Conservation (phyloP, 2,888 invertebrate species). For the Micropterix aruncella region DNA sequence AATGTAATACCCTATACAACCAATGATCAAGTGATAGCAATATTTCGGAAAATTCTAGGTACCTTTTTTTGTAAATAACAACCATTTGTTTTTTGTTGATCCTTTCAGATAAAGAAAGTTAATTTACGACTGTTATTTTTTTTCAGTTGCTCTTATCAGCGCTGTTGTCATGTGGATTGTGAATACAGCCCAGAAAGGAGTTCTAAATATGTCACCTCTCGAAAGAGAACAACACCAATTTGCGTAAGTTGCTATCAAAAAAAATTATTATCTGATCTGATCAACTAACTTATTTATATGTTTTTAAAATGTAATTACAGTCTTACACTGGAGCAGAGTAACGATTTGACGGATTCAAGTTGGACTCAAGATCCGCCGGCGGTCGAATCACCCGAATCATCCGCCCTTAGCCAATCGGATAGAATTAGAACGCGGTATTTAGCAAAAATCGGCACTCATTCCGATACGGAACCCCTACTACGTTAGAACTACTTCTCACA, state of each 20-base stretch:
- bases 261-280: not conserved
- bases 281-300: constrained; percentile 1
- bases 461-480: not conserved
- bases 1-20: no score
- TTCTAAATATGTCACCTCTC: constrained; percentile 58
- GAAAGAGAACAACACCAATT: constrained; percentile 35
- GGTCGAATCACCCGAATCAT: constrained; percentile 6
- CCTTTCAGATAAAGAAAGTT: no score
- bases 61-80: no score
- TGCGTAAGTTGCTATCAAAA: constrained; percentile 6
- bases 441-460: constrained; percentile 22
- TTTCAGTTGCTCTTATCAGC: constrained; percentile 56
- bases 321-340: not conserved
- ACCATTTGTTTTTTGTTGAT: no score
- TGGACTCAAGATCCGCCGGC: constrained; percentile 7
- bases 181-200: constrained; percentile 52
- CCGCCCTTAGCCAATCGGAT: constrained; percentile 17
- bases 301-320: constrained; percentile 5
- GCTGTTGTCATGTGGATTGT: constrained; percentile 59
- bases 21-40: no score
- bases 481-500: not conserved
- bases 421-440: constrained; percentile 35
- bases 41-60: no score
- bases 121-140: no score
- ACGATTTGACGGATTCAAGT: constrained; percentile 5